Conservation (phyloP, 2,113 vertebrate genomes). For the Lophotis ruficrista region DNA sequence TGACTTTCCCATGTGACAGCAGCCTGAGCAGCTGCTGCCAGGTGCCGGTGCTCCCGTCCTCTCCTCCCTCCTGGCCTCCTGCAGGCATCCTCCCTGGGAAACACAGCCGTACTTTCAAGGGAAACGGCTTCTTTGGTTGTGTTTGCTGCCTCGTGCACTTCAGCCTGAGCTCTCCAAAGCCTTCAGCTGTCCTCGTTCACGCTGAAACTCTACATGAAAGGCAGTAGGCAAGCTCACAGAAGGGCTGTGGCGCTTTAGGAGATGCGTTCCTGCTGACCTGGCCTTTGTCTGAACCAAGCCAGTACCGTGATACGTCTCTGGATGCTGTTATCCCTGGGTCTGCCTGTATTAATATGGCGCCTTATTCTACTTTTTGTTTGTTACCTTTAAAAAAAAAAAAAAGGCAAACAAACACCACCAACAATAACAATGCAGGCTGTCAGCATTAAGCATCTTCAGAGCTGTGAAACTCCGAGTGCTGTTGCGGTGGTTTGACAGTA, state of each 20-base stretch:
- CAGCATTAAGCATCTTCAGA: background rate
- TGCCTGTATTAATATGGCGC: background rate
- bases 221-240: background rate
- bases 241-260: background rate
- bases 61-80: background rate
- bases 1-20: background rate
- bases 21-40: conserved; percentile 50
- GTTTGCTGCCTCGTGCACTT: accelerated
- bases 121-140: background rate
- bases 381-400: background rate
- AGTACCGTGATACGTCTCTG: background rate
- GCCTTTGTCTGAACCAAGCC: background rate
- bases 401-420: background rate
- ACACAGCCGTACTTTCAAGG: background rate
- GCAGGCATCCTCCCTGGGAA: background rate
- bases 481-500: background rate
- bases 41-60: background rate
- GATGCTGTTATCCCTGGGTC: background rate
- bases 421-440: background rate
- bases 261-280: background rate
- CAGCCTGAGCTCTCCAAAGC: background rate
- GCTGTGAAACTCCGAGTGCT: background rate
- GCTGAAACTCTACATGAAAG: background rate
- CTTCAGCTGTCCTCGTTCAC: background rate
- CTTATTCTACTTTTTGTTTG: background rate